Percentiles rank a stretch among this genome's conserved stretches.
Conservation (phyloP, 2,888 invertebrate species). For the Rhagophthalmus giganteus region DNA sequence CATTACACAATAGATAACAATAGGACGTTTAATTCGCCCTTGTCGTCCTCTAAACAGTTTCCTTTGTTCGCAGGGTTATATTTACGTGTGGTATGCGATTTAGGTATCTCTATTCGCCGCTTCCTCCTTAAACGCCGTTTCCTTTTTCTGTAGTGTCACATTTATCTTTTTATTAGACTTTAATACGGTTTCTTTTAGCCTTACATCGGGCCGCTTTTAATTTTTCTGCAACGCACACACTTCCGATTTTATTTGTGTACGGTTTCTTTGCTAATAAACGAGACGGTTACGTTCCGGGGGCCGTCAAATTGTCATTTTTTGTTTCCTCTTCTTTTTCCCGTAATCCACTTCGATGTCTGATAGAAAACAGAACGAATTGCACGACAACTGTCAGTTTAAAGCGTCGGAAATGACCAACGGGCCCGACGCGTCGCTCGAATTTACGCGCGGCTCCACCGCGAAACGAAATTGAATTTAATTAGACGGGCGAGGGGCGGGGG, state of each 20-base stretch:
- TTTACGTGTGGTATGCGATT: slow-evolving; percentile 47
- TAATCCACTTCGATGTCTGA: slow-evolving; percentile 18
- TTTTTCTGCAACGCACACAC: slow-evolving; percentile 1
- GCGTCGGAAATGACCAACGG: slow-evolving; percentile 27
- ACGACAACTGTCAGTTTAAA: slow-evolving; percentile 31
- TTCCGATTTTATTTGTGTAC: not conserved
- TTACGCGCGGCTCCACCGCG: too few species aligned
- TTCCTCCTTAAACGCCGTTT: slow-evolving; percentile 37
- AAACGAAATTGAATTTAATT: not conserved
- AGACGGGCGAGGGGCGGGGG: too few species aligned
- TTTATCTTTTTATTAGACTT: slow-evolving; percentile 41
- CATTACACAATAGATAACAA: slow-evolving; percentile 54
- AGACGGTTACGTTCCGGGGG: not conserved
- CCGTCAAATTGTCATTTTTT: slow-evolving; percentile 9
- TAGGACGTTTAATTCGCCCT: slow-evolving; percentile 53
- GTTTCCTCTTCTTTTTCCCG: slow-evolving; percentile 13
- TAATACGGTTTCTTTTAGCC: slow-evolving; percentile 26
- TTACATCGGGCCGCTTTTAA: slow-evolving; percentile 19
- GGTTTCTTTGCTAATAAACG: not conserved
- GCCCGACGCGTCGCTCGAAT: too few species aligned
- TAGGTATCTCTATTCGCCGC: slow-evolving; percentile 41
- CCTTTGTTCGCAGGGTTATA: slow-evolving; percentile 50
- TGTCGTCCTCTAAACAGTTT: slow-evolving; percentile 52
- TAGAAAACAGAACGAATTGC: slow-evolving; percentile 25
- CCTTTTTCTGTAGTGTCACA: slow-evolving; percentile 29